phyloP scores from a whole-genome alignment of 2,113 vertebrate genomes.

The Lontra canadensis region DNA sequence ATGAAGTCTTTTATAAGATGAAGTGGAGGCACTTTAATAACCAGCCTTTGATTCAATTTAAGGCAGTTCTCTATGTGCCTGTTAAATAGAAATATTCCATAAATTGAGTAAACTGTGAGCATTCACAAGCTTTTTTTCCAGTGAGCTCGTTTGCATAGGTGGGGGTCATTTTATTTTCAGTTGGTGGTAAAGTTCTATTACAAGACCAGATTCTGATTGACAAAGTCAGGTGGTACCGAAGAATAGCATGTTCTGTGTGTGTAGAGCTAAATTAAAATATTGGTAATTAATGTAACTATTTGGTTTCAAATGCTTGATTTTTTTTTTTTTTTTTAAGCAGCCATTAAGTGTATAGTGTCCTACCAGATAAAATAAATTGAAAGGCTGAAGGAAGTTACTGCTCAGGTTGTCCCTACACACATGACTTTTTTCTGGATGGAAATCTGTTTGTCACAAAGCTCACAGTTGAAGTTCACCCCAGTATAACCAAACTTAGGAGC shows the following conservation, averaged over 20 bases:
- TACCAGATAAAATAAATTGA: neutral
- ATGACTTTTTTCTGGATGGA: neutral
- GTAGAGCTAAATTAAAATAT: neutral
- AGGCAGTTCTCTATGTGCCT: neutral
- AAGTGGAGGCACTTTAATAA: constrained; percentile 18
- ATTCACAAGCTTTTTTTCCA: neutral
- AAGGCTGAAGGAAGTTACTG: neutral
- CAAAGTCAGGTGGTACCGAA: neutral
- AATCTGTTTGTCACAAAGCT: neutral
- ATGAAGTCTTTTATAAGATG: neutral
- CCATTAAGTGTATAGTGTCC: neutral
- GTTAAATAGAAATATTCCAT: neutral
- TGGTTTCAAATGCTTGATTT: neutral
- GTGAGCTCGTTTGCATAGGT: neutral
- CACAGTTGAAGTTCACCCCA: neutral
- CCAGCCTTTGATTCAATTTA: neutral
- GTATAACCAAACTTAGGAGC: neutral
- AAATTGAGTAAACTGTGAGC: neutral
- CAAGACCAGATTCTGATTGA: neutral
- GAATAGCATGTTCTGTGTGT: neutral
- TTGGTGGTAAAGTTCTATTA: neutral
- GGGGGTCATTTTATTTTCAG: neutral
- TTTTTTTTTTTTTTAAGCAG: neutral
- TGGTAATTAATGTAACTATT: neutral
- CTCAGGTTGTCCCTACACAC: neutral